Conservation (phyloP, 2,113 vertebrate genomes). For the Microcebus jonahi region DNA sequence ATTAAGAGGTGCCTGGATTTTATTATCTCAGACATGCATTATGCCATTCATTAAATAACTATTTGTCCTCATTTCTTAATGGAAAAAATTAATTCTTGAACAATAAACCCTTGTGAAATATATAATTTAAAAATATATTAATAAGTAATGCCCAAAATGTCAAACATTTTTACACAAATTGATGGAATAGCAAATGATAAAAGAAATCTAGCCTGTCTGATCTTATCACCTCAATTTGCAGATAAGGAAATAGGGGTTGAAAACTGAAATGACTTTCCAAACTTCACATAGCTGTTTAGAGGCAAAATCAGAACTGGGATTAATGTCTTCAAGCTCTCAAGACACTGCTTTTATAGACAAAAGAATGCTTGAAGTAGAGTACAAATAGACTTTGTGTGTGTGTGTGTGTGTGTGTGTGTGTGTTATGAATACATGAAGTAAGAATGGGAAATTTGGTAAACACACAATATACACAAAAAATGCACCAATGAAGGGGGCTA, state of each 20-base stretch:
- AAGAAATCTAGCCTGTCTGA: constrained; percentile 1
- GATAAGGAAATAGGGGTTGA: constrained; percentile 18
- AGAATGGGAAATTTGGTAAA: neutral
- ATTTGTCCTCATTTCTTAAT: constrained; percentile 29
- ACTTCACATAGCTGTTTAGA: neutral
- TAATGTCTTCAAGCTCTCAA: neutral
- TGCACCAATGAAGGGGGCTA: neutral
- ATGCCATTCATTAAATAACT: neutral
- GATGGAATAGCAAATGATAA: neutral
- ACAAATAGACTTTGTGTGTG: neutral
- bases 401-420: neutral
- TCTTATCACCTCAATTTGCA: constrained; percentile 50
- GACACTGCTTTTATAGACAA: neutral
- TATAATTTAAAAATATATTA: neutral
- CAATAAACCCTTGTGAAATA: constrained; percentile 15
- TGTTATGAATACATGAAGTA: neutral
- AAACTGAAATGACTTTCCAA: constrained; percentile 38
- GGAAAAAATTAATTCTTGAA: neutral
- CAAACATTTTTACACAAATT: constrained; percentile 34
- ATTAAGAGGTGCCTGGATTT: neutral
- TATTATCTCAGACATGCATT: neutral
- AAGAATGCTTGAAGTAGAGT: neutral
- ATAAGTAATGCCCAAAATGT: neutral
- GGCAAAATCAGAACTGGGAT: neutral
- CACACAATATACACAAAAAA: neutral